Base-by-base conservation (phyloP, 1,140 invertebrate genomes). In the Adelges cooleyi region DNA sequence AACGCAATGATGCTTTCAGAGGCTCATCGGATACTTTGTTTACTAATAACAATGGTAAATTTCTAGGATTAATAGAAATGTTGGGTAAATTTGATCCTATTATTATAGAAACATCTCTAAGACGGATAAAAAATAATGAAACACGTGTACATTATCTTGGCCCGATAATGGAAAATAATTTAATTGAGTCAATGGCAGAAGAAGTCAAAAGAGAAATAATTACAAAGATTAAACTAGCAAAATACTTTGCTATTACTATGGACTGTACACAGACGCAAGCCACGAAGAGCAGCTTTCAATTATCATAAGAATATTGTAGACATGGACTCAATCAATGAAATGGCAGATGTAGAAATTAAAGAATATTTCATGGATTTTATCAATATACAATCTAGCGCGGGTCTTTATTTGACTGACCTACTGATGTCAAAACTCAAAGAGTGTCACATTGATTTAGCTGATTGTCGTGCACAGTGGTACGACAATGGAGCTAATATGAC, bases 241-340 rank as follows among this genome's bases (percentile, higher is more conserved):
- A 68, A 54, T 69, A 70, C 52, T 70, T 66, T 67, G 66, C 68
- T n/a, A 40, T 67, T 38, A 69, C 68, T 49, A 36, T 68, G 17
- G 52, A 69, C 51, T 69, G 44, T 38, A 67, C 66, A 18, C 66
- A 13, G 66, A 67, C 33, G 22, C 65, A 3, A 68, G 67, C 22
- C 65, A 52, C 23, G n/a, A 59, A 40, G 67, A 68, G 18, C 67
- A 67, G 65, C 40, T 50, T 25, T 50, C 66, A 36, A 17, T 67
- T 1, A 56, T 56, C 11, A 62, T 67, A 5, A 29, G 66, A 36
- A 50, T 62, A n/a, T n/a, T n/a, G n/a, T n/a, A n/a, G n/a, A n/a
- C n/a, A n/a, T n/a, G n/a, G n/a, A n/a, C n/a, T n/a, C n/a, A n/a
- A n/a, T n/a, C n/a, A n/a, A n/a, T n/a, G n/a, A n/a, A n/a, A n/a